phyloP scores from a whole-genome alignment of 2,888 invertebrate species.

The Ophion ellenae region DNA sequence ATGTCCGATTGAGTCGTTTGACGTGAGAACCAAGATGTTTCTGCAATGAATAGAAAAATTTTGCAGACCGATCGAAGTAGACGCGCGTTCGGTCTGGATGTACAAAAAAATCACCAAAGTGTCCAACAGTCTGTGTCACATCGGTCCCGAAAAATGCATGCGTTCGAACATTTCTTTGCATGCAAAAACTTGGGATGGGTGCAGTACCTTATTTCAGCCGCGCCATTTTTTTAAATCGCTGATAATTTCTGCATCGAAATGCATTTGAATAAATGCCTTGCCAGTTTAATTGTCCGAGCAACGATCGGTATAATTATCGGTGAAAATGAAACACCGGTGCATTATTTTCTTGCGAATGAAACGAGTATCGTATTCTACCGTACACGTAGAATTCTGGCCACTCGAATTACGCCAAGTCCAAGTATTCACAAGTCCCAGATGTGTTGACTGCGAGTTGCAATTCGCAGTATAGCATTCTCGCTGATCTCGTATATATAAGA shows the following conservation, averaged over 20 bases:
- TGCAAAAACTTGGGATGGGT: background rate
- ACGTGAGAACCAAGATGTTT: background rate
- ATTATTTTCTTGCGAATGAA: background rate
- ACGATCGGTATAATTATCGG: background rate
- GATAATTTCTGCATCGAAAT: background rate
- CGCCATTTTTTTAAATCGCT: background rate
- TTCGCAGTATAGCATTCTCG: background rate
- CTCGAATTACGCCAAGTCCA: background rate
- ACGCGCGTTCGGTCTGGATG: background rate
- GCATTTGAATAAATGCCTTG: background rate
- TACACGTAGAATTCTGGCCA: background rate
- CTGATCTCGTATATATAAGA: background rate
- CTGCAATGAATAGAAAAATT: background rate
- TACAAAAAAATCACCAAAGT: slow-evolving; percentile 9
- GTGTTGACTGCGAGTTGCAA: background rate
- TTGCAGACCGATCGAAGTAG: slow-evolving; percentile 2
- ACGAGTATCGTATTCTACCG: background rate
- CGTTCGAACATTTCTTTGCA: background rate
- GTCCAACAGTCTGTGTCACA: slow-evolving; percentile 40
- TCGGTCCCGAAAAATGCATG: slow-evolving; percentile 19
- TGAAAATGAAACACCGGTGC: background rate
- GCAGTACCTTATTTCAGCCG: background rate
- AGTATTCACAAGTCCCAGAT: too few relatives aligned
- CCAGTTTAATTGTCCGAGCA: background rate
- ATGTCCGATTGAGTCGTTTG: too few relatives aligned